phyloP scores from a whole-genome alignment of 2,113 vertebrate species.

The Eolophus roseicapilla region DNA sequence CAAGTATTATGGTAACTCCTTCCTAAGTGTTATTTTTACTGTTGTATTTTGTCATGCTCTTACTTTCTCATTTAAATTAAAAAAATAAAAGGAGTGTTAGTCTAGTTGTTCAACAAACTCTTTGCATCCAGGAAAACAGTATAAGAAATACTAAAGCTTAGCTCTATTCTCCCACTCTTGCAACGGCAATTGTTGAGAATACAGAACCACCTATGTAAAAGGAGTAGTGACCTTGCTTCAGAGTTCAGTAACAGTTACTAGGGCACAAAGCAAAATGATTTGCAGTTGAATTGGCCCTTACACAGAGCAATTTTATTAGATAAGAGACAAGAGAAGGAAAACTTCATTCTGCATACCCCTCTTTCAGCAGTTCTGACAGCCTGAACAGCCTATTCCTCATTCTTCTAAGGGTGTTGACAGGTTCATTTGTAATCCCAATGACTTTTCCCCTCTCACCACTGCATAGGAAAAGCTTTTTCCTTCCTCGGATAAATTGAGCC shows the following conservation, averaged over 20 bases:
- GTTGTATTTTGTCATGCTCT: background rate
- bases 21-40: background rate
- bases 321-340: background rate
- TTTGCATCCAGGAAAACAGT: background rate
- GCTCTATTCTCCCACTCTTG: background rate
- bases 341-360: background rate
- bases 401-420: background rate
- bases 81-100: background rate
- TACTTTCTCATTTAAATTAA: background rate
- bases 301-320: background rate
- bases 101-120: background rate
- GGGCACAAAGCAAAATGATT: background rate
- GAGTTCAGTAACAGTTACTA: background rate
- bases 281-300: background rate
- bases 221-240: background rate
- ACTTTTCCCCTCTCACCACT: background rate
- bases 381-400: background rate
- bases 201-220: background rate
- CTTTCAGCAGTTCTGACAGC: background rate
- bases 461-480: accelerated
- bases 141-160: background rate
- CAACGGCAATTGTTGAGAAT: background rate
- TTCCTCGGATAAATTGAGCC: background rate
- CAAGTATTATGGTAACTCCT: background rate
- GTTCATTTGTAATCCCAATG: background rate